Percentiles rank a stretch among this genome's conserved stretches.
Conservation (phyloP, 2,113 vertebrate genomes). For the Hydrochoerus hydrochaeris region DNA sequence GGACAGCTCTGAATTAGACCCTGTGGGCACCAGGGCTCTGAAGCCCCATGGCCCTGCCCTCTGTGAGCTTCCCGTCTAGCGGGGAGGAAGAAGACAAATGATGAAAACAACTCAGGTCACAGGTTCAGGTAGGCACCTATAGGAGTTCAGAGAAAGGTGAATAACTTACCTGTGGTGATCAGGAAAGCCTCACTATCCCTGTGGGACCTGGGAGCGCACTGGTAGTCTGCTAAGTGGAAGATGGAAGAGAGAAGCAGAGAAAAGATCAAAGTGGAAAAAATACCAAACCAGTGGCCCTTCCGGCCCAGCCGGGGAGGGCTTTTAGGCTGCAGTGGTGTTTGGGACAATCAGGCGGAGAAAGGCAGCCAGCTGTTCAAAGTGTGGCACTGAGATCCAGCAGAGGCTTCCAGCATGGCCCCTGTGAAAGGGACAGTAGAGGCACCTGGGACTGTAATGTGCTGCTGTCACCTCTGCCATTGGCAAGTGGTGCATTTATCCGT, state of each 20-base stretch:
- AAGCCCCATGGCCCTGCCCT: neutral
- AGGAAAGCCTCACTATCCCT: neutral
- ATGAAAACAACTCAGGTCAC: neutral
- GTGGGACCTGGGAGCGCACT: no score
- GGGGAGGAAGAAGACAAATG: neutral
- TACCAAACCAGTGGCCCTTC: neutral
- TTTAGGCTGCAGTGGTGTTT: neutral
- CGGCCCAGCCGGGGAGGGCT: rapidly evolving
- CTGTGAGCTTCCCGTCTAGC: neutral
- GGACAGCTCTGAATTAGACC: neutral
- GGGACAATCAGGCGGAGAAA: neutral
- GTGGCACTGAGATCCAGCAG: neutral
- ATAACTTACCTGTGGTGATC: neutral
- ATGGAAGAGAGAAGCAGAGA: neutral
- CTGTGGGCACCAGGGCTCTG: neutral
- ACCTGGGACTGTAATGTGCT: neutral
- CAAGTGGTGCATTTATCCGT: neutral
- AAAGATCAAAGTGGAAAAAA: neutral
- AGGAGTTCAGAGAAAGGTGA: neutral
- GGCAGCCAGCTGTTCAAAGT: neutral
- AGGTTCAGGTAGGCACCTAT: neutral
- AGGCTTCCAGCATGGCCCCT: no score
- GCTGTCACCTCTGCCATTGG: neutral
- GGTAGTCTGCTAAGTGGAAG: neutral
- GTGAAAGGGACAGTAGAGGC: neutral